Evolutionary conservation across 2,797 vertebrate species (phyloP), one percentile per base, ranked within the genome.

Genomic region (Parauchenoglanis ngamensis): DNA sequence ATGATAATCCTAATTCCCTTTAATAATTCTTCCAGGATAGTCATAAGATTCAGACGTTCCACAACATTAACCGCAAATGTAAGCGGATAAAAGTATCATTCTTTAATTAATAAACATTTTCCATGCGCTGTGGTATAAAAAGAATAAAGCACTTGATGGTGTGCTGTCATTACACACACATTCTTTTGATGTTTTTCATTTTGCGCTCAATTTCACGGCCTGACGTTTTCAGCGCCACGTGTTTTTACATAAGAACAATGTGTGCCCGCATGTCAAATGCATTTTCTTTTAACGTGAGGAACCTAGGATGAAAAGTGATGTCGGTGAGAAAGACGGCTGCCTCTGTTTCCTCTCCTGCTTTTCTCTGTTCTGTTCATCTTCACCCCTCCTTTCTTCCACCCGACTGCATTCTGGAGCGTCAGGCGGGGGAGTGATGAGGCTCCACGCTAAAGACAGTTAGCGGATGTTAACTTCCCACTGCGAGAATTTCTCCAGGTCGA

Each of bases 401-500:
- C 85, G 44, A 52, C 21, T 67, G 61, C 75, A 67, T 86, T 86
- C 75, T 68, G 61, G 75, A 86, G 85, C 96, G 96, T 97, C 96
- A 96, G 96, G 96, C 85, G 96, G 95, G 94, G 95, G 95, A 96
- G 95, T 96, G 97, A 97, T 97, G 96, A 96, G 96, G 94, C 93
- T 95, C 94, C 96, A 96, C 95, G 95, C 94, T 96, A 95, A 96
- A 98, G 97, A 98, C 98, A 97, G 98, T 98, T 97, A 98, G 97
- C 97, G 97, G 97, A 98, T 98, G 97, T 97, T 98, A 97, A 98
- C 97, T 96, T 98, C 98, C 98, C 97, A 98, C 98, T 96, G 98
- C 96, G 98, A 98, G 97, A 98, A 98, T 99, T 99, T 99, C 98
- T 99, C 97, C 98, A 99, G 98, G 98, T 99, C 97, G 97, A 98